Conservation (phyloP, 2,797 vertebrate genomes). For the Galaxias olidus region DNA sequence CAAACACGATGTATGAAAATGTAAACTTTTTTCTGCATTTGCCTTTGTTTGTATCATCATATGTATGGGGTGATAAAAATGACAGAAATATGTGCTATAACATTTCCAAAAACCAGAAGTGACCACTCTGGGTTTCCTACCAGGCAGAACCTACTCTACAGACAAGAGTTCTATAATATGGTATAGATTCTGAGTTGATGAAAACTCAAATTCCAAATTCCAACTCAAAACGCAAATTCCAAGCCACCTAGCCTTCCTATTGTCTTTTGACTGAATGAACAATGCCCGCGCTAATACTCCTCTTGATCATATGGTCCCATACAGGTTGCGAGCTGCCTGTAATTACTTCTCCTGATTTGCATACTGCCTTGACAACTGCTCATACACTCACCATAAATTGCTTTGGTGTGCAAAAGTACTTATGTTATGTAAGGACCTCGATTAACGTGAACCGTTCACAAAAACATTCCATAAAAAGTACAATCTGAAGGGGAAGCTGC, state of each 20-base stretch:
- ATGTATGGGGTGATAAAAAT: not conserved
- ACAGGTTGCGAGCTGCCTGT: constrained; percentile 19
- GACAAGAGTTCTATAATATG: too few species aligned
- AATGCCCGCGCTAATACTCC: constrained; percentile 27
- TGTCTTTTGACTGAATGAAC: constrained; percentile 27
- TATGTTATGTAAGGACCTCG: too few species aligned
- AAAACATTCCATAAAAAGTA: too few species aligned
- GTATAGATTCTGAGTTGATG: too few species aligned
- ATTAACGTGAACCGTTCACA: too few species aligned
- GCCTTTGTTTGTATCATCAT: not conserved
- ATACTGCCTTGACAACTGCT: constrained; percentile 17
- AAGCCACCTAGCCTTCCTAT: constrained; percentile 40
- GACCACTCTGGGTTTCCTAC: too few species aligned
- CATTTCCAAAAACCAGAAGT: constrained; percentile 5
- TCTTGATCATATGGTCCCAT: constrained; percentile 25
- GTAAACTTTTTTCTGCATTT: not conserved
- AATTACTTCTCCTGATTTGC: constrained; percentile 37
- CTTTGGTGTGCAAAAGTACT: too few species aligned
- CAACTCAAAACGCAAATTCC: too few species aligned
- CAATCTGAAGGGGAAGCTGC: too few species aligned
- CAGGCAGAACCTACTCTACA: too few species aligned
- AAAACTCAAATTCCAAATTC: too few species aligned
- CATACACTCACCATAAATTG: too few species aligned
- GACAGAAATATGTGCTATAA: not conserved
- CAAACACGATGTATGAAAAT: not conserved